Evolutionary conservation across 2,113 vertebrate genomes (phyloP).

Genomic region (Parotia lawesii): DNA sequence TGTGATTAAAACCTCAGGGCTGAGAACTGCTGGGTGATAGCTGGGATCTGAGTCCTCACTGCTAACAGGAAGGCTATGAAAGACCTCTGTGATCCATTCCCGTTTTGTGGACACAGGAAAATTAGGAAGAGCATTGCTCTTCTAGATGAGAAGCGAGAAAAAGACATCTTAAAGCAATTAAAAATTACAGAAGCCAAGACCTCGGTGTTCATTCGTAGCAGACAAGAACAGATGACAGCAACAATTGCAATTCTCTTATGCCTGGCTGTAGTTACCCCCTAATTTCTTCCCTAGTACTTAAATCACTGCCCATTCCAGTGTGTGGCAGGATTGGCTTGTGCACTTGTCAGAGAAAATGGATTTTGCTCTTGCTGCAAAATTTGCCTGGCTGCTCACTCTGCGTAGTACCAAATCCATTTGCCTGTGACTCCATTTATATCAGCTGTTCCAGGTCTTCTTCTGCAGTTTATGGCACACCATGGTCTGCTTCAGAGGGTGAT

Average conservation of each 20-base stretch:
- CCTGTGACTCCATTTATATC: slow-evolving; percentile 42
- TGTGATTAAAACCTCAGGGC: background rate
- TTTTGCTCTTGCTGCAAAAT: slow-evolving; percentile 17
- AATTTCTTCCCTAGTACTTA: background rate
- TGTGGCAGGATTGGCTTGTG: background rate
- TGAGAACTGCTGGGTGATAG: background rate
- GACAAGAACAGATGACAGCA: background rate
- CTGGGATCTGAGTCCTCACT: background rate
- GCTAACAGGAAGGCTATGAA: background rate
- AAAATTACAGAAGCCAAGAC: background rate
- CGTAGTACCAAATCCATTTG: slow-evolving; percentile 27
- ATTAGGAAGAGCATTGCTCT: background rate
- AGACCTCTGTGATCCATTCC: background rate
- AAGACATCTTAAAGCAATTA: background rate
- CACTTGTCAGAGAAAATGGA: background rate
- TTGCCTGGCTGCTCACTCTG: slow-evolving; percentile 21
- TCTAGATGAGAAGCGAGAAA: background rate
- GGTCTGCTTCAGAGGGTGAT: slow-evolving; percentile 47
- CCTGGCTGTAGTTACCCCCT: background rate
- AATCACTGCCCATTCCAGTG: background rate
- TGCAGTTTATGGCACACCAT: slow-evolving; percentile 53
- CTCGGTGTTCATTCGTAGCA: background rate
- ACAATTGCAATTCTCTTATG: background rate
- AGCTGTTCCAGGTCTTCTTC: slow-evolving; percentile 46
- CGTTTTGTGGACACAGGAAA: background rate